Percentiles rank a stretch among this genome's conserved stretches.
Conservation (phyloP, 2,797 vertebrate genomes). For the Chiroxiphia lanceolata region DNA sequence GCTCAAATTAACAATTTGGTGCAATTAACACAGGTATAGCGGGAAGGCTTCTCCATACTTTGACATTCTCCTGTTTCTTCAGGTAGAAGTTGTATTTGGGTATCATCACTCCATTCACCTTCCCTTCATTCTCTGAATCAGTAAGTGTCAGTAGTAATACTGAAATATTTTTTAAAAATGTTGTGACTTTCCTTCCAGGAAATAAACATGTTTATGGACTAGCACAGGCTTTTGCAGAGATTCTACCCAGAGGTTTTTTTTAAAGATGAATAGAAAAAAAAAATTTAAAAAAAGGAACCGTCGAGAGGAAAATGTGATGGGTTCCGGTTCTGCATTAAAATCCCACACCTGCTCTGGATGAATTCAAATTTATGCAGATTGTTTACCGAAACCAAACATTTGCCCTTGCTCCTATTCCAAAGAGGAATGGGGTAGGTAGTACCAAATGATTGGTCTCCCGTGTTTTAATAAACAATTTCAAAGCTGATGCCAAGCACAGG, state of each 20-base stretch:
- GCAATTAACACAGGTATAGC: not conserved
- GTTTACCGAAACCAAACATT: not conserved
- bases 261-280: accelerated
- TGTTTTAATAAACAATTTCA: not conserved
- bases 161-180: not conserved
- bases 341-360: accelerated
- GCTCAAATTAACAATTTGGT: not conserved
- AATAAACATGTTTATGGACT: accelerated
- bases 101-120: accelerated
- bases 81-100: accelerated
- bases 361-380: not conserved
- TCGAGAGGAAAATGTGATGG: too few relatives aligned
- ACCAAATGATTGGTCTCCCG: not conserved
- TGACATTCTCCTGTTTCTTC: not conserved
- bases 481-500: accelerated
- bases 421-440: accelerated
- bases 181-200: not conserved
- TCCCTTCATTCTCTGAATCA: not conserved
- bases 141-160: not conserved
- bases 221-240: not conserved
- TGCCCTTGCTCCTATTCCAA: not conserved
- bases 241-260: not conserved
- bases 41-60: not conserved
- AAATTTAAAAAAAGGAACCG: accelerated
- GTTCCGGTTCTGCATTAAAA: not conserved